Evolutionary conservation across 2,113 vertebrate species (phyloP).

Genomic region (human): GRCh38 chr12:20705501-20706000

Average conservation of each 20-base stretch:
- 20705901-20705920: neutral
- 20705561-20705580: neutral
- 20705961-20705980: constrained; percentile 95
- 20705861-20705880: neutral
- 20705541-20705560: neutral
- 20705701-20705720: neutral
- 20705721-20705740: neutral
- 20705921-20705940: constrained; percentile 62
- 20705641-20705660: neutral
- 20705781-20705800: neutral
- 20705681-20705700: constrained; percentile 1
- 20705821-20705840: neutral
- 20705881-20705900: neutral
- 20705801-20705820: neutral
- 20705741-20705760: neutral
- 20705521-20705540: neutral
- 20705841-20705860: neutral
- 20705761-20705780: neutral
- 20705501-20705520: neutral
- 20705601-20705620: constrained; percentile 2
- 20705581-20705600: neutral
- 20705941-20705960: constrained; percentile 92
- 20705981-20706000: constrained; percentile 95
- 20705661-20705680: neutral
- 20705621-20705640: neutral